Conservation (phyloP, 2,888 invertebrate species). For the Oxystoma pomonae region DNA sequence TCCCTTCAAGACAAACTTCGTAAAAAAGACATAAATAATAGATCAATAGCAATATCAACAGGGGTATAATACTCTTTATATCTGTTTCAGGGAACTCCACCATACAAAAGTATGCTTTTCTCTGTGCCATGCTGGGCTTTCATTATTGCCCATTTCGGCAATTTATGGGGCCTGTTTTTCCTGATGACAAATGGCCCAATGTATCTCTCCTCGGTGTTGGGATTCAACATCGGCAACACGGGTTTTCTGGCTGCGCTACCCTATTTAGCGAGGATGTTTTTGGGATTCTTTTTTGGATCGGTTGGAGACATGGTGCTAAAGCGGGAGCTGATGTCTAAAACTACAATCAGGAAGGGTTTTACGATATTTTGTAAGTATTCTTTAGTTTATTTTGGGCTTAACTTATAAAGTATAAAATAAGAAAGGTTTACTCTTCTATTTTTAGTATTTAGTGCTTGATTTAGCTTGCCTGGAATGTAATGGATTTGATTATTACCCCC, state of each 20-base stretch:
- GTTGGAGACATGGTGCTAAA: conserved; percentile 61
- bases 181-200: conserved; percentile 73
- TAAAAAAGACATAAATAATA: too few species aligned
- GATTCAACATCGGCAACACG: conserved; percentile 66
- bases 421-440: too few species aligned
- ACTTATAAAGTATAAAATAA: too few species aligned
- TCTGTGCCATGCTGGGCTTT: conserved; percentile 69
- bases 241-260: conserved; percentile 68
- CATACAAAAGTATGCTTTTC: conserved; percentile 57
- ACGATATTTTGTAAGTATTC: conserved; percentile 58
- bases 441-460: too few species aligned
- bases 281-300: conserved; percentile 67
- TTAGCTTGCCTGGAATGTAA: too few species aligned
- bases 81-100: conserved; percentile 59
- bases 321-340: conserved; percentile 48
- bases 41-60: too few species aligned
- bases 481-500: too few species aligned
- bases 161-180: conserved; percentile 72
- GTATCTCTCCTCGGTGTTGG: conserved; percentile 67
- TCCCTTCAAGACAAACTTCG: too few species aligned
- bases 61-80: too few species aligned
- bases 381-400: too few species aligned
- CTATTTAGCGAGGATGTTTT: conserved; percentile 63
- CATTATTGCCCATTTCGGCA: conserved; percentile 66
- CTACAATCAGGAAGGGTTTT: conserved; percentile 62